Conservation (phyloP, 2,888 invertebrate species). For the Sinopyrophorus schimmeli region DNA sequence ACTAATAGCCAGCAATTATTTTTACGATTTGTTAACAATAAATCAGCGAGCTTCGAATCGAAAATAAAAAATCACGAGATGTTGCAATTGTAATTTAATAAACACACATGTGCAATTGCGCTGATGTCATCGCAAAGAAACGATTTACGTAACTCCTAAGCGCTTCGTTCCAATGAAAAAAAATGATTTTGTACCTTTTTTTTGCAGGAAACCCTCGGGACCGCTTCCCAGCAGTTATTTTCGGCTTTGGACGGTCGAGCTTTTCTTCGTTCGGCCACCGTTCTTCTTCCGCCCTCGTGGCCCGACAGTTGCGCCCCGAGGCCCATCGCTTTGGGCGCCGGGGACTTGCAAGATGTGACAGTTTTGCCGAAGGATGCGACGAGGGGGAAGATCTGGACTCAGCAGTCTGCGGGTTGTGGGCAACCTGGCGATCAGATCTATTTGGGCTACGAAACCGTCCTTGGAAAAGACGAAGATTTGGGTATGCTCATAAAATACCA, state of each 20-base stretch:
- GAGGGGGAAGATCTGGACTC: conserved; percentile 63
- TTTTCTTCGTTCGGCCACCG: conserved; percentile 61
- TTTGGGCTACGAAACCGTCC: conserved; percentile 55
- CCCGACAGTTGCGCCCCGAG: conserved; percentile 57
- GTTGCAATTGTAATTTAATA: no score
- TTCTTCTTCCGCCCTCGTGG: conserved; percentile 65
- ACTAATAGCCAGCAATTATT: no score
- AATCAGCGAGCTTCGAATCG: no score
- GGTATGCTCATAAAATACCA: conserved; percentile 45
- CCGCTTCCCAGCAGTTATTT: conserved; percentile 62
- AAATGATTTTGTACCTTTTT: conserved; percentile 29
- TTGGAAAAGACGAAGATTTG: conserved; percentile 47
- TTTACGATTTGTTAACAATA: no score
- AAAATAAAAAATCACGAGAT: no score
- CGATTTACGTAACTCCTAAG: no score
- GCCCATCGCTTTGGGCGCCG: conserved; percentile 49
- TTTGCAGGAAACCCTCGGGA: conserved; percentile 59
- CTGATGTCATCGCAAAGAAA: no score
- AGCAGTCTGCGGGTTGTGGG: conserved; percentile 65
- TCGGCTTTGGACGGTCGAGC: conserved; percentile 62
- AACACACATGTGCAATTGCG: no score
- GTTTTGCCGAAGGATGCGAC: conserved; percentile 58
- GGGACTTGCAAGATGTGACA: conserved; percentile 60
- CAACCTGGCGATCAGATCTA: conserved; percentile 63
- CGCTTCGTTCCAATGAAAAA: no score